Evolutionary conservation across 2,888 invertebrate genomes (phyloP).

Genomic region (Lymantria dispar): DNA sequence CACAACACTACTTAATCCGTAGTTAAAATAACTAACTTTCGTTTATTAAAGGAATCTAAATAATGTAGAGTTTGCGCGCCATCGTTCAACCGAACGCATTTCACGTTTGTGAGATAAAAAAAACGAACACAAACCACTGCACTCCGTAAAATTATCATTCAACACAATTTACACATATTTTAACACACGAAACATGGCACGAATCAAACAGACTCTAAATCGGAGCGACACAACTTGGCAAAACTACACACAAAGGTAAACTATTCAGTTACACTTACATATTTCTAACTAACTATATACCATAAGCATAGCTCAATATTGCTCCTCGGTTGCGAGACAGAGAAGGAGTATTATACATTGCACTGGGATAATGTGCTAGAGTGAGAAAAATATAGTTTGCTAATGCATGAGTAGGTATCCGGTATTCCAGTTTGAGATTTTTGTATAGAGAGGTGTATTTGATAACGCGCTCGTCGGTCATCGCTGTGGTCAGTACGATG

Average conservation of each 20-base stretch:
- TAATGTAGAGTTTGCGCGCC: constrained; percentile 59
- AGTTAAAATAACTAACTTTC: constrained; percentile 31
- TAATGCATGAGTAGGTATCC: constrained; percentile 50
- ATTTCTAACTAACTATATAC: constrained; percentile 34
- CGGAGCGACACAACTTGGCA: constrained; percentile 64
- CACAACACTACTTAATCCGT: constrained; percentile 25
- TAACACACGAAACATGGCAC: constrained; percentile 33
- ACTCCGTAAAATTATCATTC: constrained; percentile 35
- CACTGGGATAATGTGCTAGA: constrained; percentile 28
- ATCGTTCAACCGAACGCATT: constrained; percentile 44
- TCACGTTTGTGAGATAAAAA: constrained; percentile 42
- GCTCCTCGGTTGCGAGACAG: constrained; percentile 44
- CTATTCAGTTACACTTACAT: constrained; percentile 57
- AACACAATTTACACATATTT: constrained; percentile 49
- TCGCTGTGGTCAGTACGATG: constrained; percentile 44
- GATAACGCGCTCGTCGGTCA: constrained; percentile 33
- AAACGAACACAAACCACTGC: constrained; percentile 28
- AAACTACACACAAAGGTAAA: constrained; percentile 68
- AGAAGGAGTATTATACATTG: constrained; percentile 35
- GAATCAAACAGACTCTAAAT: constrained; percentile 54
- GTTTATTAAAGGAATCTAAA: constrained; percentile 36
- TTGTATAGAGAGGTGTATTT: constrained; percentile 55
- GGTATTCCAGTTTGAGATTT: constrained; percentile 74
- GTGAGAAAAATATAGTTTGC: constrained; percentile 46
- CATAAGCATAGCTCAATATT: constrained; percentile 46